phyloP scores from a whole-genome alignment of 2,888 invertebrate species.

The Eristalinus aeneus region DNA sequence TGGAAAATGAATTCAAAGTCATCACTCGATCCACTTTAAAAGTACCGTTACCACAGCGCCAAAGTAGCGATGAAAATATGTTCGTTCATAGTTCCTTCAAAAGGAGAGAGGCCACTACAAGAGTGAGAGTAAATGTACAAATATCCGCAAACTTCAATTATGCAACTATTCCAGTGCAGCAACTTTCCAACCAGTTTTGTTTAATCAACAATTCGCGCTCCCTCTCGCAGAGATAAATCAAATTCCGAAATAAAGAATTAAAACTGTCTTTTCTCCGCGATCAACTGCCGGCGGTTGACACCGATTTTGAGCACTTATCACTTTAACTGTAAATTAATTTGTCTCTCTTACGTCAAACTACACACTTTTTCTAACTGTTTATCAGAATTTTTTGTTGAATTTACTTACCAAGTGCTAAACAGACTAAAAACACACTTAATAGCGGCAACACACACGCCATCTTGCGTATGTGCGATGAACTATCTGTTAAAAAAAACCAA shows the following conservation, averaged over 20 bases:
- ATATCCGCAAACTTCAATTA: conserved; percentile 48
- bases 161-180: conserved; percentile 40
- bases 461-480: conserved; percentile 75
- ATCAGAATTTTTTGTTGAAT: not conserved
- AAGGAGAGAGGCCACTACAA: not conserved
- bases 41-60: too few species aligned
- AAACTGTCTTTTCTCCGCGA: conserved; percentile 4
- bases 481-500: conserved; percentile 68
- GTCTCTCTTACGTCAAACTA: not conserved
- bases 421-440: conserved; percentile 78
- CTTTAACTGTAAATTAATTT: conserved; percentile 50
- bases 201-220: not conserved
- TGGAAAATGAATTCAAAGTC: too few species aligned
- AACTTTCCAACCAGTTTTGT: conserved; percentile 61
- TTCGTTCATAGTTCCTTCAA: too few species aligned
- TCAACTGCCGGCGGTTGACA: conserved; percentile 7
- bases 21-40: too few species aligned
- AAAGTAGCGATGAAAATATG: conserved; percentile 21
- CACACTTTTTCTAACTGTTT: conserved; percentile 38
- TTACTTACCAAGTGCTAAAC: conserved; percentile 69
- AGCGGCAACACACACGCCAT: conserved; percentile 80
- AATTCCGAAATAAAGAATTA: not conserved
- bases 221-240: not conserved
- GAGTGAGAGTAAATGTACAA: conserved; percentile 10
- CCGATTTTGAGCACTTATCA: conserved; percentile 37